These are phyloP conservation scores for Palythoa grandiflora DNA, from an alignment of 92 coral and sea anemone genomes.

Conservation along the genomic window DNA sequence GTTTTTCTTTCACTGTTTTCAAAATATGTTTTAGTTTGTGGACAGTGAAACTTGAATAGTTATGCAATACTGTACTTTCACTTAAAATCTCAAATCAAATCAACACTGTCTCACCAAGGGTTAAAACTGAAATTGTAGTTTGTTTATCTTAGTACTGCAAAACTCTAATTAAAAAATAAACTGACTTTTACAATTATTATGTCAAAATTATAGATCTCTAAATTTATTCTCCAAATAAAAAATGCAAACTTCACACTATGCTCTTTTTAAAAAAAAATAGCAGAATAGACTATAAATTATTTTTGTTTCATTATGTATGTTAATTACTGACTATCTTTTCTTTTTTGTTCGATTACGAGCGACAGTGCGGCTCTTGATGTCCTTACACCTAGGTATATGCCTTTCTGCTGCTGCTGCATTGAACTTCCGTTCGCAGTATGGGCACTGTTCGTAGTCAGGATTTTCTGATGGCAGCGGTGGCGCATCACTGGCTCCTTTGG, in stretches of 20 bases:
- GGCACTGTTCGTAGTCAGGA: constrained; percentile 94
- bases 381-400: constrained; percentile 97
- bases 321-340: constrained; percentile 40
- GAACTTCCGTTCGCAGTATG: constrained; percentile 92
- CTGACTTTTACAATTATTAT: background rate
- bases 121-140: too few relatives aligned
- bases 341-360: constrained; percentile 60
- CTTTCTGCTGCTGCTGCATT: constrained; percentile 91
- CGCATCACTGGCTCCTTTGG: constrained; percentile 76
- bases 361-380: constrained; percentile 84
- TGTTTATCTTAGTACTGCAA: background rate
- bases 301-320: background rate
- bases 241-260: background rate
- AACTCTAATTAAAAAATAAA: background rate
- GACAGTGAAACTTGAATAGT: too few relatives aligned
- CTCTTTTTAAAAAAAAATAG: background rate
- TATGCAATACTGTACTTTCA: too few relatives aligned
- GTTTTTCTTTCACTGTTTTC: too few relatives aligned
- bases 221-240: background rate
- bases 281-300: background rate
- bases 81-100: too few relatives aligned
- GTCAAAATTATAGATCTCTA: background rate
- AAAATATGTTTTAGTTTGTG: too few relatives aligned
- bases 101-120: too few relatives aligned
- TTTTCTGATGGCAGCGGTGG: constrained; percentile 87